These are phyloP conservation scores for Altica lythri DNA, from an alignment of 2,888 invertebrate species.

Conservation along the genomic window DNA sequence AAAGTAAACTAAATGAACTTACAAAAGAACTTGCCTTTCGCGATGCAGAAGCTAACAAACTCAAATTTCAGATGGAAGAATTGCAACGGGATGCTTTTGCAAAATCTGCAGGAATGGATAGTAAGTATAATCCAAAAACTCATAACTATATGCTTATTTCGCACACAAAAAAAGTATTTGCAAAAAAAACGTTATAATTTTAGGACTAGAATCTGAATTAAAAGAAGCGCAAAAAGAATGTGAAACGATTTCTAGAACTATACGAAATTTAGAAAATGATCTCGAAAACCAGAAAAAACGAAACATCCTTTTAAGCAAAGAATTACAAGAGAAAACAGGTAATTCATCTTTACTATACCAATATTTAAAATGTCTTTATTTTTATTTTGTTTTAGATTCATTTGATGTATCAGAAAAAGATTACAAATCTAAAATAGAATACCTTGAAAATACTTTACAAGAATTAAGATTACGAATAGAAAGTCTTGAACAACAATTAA, in stretches of 20 bases:
- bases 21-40: constrained; percentile 62
- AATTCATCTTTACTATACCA: constrained; percentile 38
- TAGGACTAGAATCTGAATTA: constrained; percentile 68
- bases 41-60: constrained; percentile 63
- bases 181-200: constrained; percentile 11
- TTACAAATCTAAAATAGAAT: constrained; percentile 54
- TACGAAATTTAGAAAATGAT: constrained; percentile 67
- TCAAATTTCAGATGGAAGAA: constrained; percentile 63
- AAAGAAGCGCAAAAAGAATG: constrained; percentile 71
- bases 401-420: constrained; percentile 49
- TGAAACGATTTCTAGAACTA: constrained; percentile 64
- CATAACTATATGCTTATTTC: background rate
- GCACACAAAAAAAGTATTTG: too few species aligned
- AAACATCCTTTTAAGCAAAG: constrained; percentile 64
- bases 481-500: constrained; percentile 59
- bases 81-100: constrained; percentile 65
- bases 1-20: constrained; percentile 64
- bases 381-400: constrained; percentile 41
- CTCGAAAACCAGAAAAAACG: constrained; percentile 63
- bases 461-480: constrained; percentile 60
- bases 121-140: constrained; percentile 58
- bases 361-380: constrained; percentile 2
- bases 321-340: constrained; percentile 65
- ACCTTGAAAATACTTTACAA: constrained; percentile 58
- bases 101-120: constrained; percentile 67